phyloP scores from a whole-genome alignment of 2,113 vertebrate genomes.

The Solea solea region DNA sequence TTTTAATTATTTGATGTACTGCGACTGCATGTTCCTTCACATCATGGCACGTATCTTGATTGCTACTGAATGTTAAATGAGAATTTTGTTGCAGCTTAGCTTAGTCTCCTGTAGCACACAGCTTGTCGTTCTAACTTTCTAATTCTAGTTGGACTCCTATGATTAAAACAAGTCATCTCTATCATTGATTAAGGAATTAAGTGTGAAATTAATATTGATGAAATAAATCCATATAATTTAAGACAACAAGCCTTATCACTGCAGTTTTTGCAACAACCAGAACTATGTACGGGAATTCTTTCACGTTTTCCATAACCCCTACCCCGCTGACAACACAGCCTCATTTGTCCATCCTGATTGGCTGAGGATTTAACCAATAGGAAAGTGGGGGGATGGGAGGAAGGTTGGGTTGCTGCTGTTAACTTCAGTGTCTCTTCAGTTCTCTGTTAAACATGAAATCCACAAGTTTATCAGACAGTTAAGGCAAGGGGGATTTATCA shows the following conservation, averaged over 20 bases:
- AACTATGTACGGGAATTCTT: constrained; percentile 51
- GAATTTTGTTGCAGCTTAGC: constrained; percentile 18
- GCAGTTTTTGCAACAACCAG: constrained; percentile 34
- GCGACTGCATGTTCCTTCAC: neutral
- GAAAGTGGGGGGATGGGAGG: constrained; percentile 70
- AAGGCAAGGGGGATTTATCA: constrained; percentile 9
- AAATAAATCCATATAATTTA: neutral
- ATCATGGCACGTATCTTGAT: constrained; percentile 2
- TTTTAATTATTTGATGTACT: neutral
- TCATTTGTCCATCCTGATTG: constrained; percentile 66
- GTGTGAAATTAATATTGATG: constrained; percentile 1
- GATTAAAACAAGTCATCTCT: neutral
- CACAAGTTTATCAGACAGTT: constrained; percentile 17
- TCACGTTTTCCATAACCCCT: constrained; percentile 72
- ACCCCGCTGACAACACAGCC: constrained; percentile 73
- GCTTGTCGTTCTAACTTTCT: neutral
- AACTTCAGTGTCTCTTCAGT: constrained; percentile 50
- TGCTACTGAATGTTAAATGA: constrained; percentile 15
- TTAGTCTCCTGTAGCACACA: constrained; percentile 18
- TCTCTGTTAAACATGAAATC: constrained; percentile 47
- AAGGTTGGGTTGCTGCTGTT: constrained; percentile 59
- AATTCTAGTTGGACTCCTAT: neutral
- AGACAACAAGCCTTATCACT: constrained; percentile 43
- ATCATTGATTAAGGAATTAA: neutral
- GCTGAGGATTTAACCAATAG: constrained; percentile 74